A percentile compares a stretch with the other conserved stretches of the same genome.
Evolutionary conservation across 2,888 invertebrate genomes (phyloP).

Genomic region (Dilophus febrilis): DNA sequence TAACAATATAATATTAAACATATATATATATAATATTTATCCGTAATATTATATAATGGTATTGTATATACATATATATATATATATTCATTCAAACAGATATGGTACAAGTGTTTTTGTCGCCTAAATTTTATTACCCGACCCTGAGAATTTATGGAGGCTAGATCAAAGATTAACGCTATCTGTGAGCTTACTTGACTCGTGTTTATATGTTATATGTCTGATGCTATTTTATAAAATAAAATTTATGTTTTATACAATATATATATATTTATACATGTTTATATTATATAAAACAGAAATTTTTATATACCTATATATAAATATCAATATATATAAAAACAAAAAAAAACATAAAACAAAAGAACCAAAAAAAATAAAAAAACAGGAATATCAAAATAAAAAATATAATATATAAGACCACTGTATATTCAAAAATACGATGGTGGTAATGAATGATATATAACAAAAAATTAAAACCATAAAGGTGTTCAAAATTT

Average conservation of each 20-base stretch:
- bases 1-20: too few relatives aligned
- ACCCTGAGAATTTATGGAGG: slow-evolving; percentile 9
- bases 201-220: slow-evolving; percentile 9
- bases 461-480: too few relatives aligned
- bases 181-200: slow-evolving; percentile 9
- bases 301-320: too few relatives aligned
- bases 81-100: slow-evolving; percentile 1
- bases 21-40: too few relatives aligned
- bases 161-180: slow-evolving; percentile 10
- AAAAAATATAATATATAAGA: too few relatives aligned
- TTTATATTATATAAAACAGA: too few relatives aligned
- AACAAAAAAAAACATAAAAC: background rate
- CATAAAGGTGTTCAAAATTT: too few relatives aligned
- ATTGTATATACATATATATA: slow-evolving; percentile 1
- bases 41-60: too few relatives aligned
- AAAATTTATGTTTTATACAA: slow-evolving; percentile 1
- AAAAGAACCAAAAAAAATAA: background rate
- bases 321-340: background rate
- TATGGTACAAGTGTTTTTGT: slow-evolving; percentile 8
- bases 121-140: slow-evolving; percentile 9
- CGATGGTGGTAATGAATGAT: too few relatives aligned
- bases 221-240: slow-evolving; percentile 4
- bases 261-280: background rate
- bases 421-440: too few relatives aligned
- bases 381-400: background rate